These are phyloP conservation scores for Drosophila meridiana DNA, from an alignment of 2,888 invertebrate species.

Conservation along the genomic window DNA sequence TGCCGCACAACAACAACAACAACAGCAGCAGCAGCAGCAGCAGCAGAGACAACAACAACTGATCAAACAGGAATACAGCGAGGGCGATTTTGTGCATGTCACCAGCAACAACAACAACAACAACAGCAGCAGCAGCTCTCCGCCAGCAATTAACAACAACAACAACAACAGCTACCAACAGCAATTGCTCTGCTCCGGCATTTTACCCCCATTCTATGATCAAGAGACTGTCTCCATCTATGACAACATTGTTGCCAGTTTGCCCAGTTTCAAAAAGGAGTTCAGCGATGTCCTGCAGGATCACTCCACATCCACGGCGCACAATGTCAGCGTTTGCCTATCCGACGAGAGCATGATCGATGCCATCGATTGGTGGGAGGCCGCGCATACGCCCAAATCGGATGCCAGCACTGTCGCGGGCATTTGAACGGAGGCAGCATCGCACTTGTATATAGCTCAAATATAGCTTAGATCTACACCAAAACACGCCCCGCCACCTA, in stretches of 20 bases:
- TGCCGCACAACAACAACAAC: conserved; percentile 73
- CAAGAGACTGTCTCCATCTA: conserved; percentile 68
- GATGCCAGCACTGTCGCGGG: conserved; percentile 67
- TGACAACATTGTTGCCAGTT: conserved; percentile 67
- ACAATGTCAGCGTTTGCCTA: conserved; percentile 70
- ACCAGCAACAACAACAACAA: conserved; percentile 50
- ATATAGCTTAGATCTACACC: conserved; percentile 21
- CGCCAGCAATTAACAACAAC: conserved; percentile 47
- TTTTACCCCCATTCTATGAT: conserved; percentile 75
- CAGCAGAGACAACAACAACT: conserved; percentile 39
- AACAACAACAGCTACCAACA: conserved; percentile 43
- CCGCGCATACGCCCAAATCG: conserved; percentile 83
- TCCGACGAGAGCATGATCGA: conserved; percentile 86
- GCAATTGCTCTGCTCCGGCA: conserved; percentile 59
- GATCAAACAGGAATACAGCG: conserved; percentile 75
- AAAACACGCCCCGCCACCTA: conserved; percentile 6
- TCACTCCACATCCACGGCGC: conserved; percentile 55
- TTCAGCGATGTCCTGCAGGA: conserved; percentile 84
- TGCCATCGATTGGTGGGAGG: conserved; percentile 87
- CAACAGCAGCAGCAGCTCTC: conserved; percentile 38
- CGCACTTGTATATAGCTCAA: conserved; percentile 21
- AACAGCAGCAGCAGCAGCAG: conserved; percentile 49
- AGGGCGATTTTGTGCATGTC: conserved; percentile 55
- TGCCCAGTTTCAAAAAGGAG: conserved; percentile 81
- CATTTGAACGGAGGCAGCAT: not conserved